A percentile compares a stretch with the other conserved stretches of the same genome.
These are phyloP conservation scores for Kuschelorhynchus macadamiae DNA, from an alignment of 2,888 invertebrate genomes.

Conservation along the genomic window DNA sequence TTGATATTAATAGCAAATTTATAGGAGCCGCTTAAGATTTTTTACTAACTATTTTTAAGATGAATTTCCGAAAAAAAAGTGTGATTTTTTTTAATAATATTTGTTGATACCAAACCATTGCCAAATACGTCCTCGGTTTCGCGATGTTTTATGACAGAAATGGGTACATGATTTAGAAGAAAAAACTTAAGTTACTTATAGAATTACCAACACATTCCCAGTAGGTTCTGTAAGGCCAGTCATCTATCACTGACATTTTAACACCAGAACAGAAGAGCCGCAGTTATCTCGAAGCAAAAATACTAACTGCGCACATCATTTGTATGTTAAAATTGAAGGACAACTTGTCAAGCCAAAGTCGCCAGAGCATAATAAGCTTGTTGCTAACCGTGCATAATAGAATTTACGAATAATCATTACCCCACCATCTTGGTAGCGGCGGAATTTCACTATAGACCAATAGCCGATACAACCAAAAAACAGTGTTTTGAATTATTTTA, in stretches of 20 bases:
- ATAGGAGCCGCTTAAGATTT: too few relatives aligned
- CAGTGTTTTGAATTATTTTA: slow-evolving; percentile 25
- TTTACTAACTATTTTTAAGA: too few relatives aligned
- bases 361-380: slow-evolving; percentile 22
- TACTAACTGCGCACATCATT: slow-evolving; percentile 31
- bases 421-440: slow-evolving; percentile 26
- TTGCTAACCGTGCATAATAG: slow-evolving; percentile 27
- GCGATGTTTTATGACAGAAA: too few relatives aligned
- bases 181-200: too few relatives aligned
- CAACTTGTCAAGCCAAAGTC: slow-evolving; percentile 23
- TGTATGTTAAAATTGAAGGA: slow-evolving; percentile 27
- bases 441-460: slow-evolving; percentile 20
- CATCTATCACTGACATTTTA: slow-evolving; percentile 28
- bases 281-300: slow-evolving; percentile 22
- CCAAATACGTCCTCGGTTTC: too few relatives aligned
- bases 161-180: too few relatives aligned
- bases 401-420: slow-evolving; percentile 29
- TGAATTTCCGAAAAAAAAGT: too few relatives aligned
- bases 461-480: slow-evolving; percentile 11
- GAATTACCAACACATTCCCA: too few relatives aligned
- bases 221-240: background rate
- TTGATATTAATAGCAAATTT: too few relatives aligned
- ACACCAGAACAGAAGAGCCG: slow-evolving; percentile 23
- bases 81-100: too few relatives aligned
- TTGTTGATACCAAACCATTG: too few relatives aligned